Percentiles rank a stretch among this genome's conserved stretches.
Conservation (phyloP, 2,113 vertebrate genomes). For the Stegastes partitus region DNA sequence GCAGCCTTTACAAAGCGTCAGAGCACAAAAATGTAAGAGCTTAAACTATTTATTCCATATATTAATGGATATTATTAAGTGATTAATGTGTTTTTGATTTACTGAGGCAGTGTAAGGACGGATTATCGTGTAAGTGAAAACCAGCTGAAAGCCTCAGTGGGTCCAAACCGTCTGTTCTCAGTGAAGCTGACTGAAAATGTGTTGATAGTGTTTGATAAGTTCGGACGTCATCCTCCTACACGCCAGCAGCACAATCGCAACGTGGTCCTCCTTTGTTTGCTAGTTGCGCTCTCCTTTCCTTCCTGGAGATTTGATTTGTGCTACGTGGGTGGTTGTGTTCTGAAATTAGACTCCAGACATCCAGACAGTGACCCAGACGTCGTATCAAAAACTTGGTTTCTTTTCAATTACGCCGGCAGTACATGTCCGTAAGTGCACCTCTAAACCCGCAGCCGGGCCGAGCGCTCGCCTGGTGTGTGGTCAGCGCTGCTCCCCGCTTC, state of each 20-base stretch:
- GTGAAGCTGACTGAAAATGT: too few species aligned
- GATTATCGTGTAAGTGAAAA: too few species aligned
- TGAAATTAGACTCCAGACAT: conserved; percentile 34
- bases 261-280: background rate
- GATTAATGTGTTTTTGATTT: too few species aligned
- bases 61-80: too few species aligned
- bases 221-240: conserved; percentile 13
- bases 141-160: too few species aligned
- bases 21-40: too few species aligned
- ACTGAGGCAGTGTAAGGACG: too few species aligned
- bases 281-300: conserved; percentile 2
- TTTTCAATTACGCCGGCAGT: conserved; percentile 14
- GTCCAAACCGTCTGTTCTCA: too few species aligned
- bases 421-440: conserved; percentile 5
- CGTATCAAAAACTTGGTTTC: conserved; percentile 4
- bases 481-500: conserved; percentile 21
- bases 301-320: conserved; percentile 18
- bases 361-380: conserved; percentile 40
- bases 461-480: conserved; percentile 40
- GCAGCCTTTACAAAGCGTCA: too few species aligned
- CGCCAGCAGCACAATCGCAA: background rate
- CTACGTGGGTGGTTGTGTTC: background rate
- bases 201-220: too few species aligned
- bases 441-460: conserved; percentile 6
- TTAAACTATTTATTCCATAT: too few species aligned